Conservation (phyloP, 37 sponge, comb jelly and placozoan genomes). For the Lycopodina hypogea region DNA sequence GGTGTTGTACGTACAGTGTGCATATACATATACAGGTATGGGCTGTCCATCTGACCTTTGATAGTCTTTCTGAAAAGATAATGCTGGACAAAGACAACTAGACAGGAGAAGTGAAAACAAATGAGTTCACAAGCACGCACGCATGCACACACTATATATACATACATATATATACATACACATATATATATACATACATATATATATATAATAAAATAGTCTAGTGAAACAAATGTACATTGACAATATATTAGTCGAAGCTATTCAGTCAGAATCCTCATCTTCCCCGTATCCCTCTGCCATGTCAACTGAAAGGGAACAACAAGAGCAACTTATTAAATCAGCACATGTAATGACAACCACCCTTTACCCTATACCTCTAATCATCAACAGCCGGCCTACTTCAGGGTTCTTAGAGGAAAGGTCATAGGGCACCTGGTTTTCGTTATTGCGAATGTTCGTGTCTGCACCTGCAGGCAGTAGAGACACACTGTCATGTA, state of each 20-base stretch:
- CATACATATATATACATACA: too few relatives aligned
- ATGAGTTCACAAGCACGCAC: too few relatives aligned
- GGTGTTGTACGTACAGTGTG: too few relatives aligned
- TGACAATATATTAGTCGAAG: background rate
- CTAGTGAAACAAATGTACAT: background rate
- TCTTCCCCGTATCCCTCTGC: constrained; percentile 64
- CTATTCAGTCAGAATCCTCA: constrained; percentile 62
- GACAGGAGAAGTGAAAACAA: too few relatives aligned
- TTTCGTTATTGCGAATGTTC: constrained; percentile 83
- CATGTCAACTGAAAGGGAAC: background rate
- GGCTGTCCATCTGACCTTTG: too few relatives aligned
- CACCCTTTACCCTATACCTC: constrained; percentile 11
- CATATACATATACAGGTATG: too few relatives aligned
- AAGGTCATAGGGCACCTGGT: constrained; percentile 71
- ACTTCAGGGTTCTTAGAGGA: constrained; percentile 73
- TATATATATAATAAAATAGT: too few relatives aligned
- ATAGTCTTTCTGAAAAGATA: too few relatives aligned
- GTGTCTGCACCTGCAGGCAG: constrained; percentile 53
- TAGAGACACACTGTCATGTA: too few relatives aligned
- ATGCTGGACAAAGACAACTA: too few relatives aligned
- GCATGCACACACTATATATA: too few relatives aligned
- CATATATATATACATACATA: too few relatives aligned
- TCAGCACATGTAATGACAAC: background rate
- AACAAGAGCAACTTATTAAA: background rate
- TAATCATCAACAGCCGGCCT: constrained; percentile 62